Conservation (phyloP, 1,140 invertebrate genomes). For the Ptiloglossa arizonensis region DNA sequence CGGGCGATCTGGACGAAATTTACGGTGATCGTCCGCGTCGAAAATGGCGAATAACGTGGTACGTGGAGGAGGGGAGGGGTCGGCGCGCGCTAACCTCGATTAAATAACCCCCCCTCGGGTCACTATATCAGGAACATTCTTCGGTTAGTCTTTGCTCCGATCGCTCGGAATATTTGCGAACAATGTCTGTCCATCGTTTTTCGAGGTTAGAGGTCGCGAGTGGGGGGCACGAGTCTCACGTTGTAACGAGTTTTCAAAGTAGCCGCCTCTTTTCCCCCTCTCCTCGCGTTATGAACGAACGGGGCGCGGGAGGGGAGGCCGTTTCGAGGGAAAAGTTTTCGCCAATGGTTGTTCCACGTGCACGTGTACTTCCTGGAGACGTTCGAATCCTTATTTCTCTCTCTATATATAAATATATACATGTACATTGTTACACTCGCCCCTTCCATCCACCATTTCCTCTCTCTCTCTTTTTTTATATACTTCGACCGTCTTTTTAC, state of each 20-base stretch:
- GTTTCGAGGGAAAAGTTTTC: conserved; percentile 38
- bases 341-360: conserved; percentile 10
- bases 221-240: conserved; percentile 3
- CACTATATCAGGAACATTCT: not conserved
- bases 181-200: not conserved
- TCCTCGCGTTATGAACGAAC: not conserved
- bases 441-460: not conserved
- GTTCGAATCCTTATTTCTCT: conserved; percentile 3
- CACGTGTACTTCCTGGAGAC: conserved; percentile 38
- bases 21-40: not conserved
- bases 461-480: not conserved
- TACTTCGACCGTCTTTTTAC: not conserved
- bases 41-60: not conserved
- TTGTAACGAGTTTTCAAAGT: conserved; percentile 47
- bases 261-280: too few relatives aligned
- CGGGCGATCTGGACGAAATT: not conserved
- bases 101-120: conserved; percentile 8
- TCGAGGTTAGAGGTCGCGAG: too few relatives aligned
- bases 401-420: not conserved
- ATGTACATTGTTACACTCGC: too few relatives aligned
- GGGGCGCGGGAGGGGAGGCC: not conserved
- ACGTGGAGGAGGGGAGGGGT: not conserved
- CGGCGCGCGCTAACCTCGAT: not conserved
- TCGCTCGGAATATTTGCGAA: conserved; percentile 5
- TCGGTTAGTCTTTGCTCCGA: not conserved